Evolutionary conservation across 1,140 invertebrate species (phyloP), one percentile per base, ranked within the genome.

Genomic region (Diorhabda sublineata): DNA sequence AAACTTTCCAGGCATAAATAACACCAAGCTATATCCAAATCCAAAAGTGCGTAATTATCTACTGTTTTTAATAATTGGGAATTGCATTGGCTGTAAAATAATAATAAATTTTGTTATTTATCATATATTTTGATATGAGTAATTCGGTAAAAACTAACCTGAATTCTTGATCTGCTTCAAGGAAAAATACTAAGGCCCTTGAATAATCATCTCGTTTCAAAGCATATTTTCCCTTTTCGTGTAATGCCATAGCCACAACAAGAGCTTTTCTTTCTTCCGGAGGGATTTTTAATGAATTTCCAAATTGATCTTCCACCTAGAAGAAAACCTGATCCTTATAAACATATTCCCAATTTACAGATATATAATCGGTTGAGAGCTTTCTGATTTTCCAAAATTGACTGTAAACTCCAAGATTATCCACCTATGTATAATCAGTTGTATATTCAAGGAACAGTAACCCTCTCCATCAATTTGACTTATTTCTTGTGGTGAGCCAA

Each of bases 1-100:
- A 93, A 83, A 78, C 87, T 91, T 75, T 87, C 84, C 11, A 94
- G 82, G 76, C 87, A 87, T 44, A 93, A 82, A 83, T 94, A 94
- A 80, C 91, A 92, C 92, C 92, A 94, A 3, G 90, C 90, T 71
- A 94, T 91, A 79, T 94, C 92, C 73, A 94, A 81, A 80, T 92
- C 91, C 4, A 94, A 81, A 2, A 93, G 80, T 1, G 90, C 92
- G 83, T 89, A 92, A 78, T 93, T 93, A 79, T 93, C 91, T n/a
- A 92, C 91, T 1, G 83, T 79, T 67, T 87, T 84, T 8, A 94
- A 81, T 47, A 93, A 82, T 44, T 85, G 81, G 0, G 90, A 87
- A 63, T 88, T 82, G 76, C 91, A 93, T 52, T 86, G 85, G 68
- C 88, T 91, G 73, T 8, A 76, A 79, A 8, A 62, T 26, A 62